A percentile compares a stretch with the other conserved stretches of the same genome.
Conservation (phyloP, 2,797 vertebrate species). For the Pipistrellus nathusii region DNA sequence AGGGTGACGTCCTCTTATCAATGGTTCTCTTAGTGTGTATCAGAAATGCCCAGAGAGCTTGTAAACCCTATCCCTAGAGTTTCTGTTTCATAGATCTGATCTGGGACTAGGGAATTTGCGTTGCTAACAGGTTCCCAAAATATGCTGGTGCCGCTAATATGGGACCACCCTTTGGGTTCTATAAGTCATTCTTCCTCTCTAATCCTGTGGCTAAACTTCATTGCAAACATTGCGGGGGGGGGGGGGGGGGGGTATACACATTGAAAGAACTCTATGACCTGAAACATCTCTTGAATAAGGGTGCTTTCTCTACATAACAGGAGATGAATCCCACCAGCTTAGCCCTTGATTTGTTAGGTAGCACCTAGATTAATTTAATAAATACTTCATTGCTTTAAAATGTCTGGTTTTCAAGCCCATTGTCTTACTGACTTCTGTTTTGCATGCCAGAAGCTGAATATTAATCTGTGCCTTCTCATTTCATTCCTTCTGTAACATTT, state of each 20-base stretch:
- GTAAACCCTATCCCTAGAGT: neutral
- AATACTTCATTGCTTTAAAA: neutral
- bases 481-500: neutral
- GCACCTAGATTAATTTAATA: neutral
- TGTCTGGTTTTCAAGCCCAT: neutral
- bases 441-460: conserved; percentile 34
- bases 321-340: neutral
- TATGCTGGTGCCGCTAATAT: neutral
- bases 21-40: neutral
- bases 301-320: neutral
- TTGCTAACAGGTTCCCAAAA: neutral
- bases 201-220: neutral
- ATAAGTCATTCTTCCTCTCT: neutral
- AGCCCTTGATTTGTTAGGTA: neutral
- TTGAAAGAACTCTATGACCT: neutral
- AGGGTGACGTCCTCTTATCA: neutral
- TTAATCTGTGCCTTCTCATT: neutral
- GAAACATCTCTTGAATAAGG: neutral
- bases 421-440: neutral
- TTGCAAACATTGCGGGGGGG: neutral
- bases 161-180: neutral
- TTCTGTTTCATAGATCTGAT: neutral
- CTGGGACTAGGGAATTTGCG: neutral
- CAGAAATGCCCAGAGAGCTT: neutral
- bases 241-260: neutral